Base-by-base conservation (phyloP, 2,113 vertebrate genomes). In the Gasterosteus aculeatus region DNA sequence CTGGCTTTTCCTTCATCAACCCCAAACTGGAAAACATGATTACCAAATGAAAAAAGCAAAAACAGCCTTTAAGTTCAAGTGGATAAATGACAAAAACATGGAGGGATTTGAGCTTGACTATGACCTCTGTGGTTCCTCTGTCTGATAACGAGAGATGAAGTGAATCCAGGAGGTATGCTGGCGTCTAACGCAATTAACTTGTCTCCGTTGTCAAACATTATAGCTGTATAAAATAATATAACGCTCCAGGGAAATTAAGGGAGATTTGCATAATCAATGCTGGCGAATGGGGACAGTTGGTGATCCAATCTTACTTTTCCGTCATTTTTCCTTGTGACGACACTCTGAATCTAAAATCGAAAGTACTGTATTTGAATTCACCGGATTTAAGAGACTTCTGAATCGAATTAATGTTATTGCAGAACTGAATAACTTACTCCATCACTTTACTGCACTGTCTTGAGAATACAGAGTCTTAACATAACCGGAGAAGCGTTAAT, bases 1-100 rank as follows among this genome's bases (percentile, higher is more conserved):
- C 56, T 3, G 98, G 97, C 69, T 99, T 99, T 92, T 99, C 98
- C 65, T 99, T 99, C 11, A 83, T 96, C 88, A 99, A 98, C 75
- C 96, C 96, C 12, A 96, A 91, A 87, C 95, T 98, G 81, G 96
- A 98, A 49, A 79, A 77, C 15, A 71, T 97, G 65, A 75, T 98
- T 65, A 93, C 88, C 38, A 96, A 96, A 47, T 97, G 88, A 95
- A 65, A 74, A 66, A 56, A 61, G 22, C 26, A 38, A 38, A 74
- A 78, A 44, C 22, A 29, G 49, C 1, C 31, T 80, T 9, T n/a
- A n/a, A 29, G 67, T 66, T 77, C 56, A 51, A 65, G 51, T 71
- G 63, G 70, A 73, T 69, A 42, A n/a, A 59, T 56, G 49, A 81
- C 41, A 74, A 39, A 22, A 51, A 58, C 22, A 42, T 44, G 11